A percentile compares a stretch with the other conserved stretches of the same genome.
These are phyloP conservation scores for Troilus luridus DNA, from an alignment of 2,888 invertebrate genomes.

Conservation along the genomic window DNA sequence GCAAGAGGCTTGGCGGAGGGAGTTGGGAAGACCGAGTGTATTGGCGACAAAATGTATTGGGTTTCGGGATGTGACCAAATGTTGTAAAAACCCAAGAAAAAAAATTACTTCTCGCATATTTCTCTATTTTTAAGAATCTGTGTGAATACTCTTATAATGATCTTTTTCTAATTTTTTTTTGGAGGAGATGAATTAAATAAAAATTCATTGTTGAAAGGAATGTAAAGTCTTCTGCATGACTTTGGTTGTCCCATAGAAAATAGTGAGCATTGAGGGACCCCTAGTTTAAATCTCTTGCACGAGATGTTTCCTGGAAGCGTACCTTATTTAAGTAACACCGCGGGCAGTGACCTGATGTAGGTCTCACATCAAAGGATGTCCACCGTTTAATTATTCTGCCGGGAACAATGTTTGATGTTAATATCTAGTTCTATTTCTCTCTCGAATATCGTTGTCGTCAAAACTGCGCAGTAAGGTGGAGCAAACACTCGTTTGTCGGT, in stretches of 20 bases:
- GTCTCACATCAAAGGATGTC: constrained; percentile 28
- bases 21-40: no score
- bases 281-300: background rate
- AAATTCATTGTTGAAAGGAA: no score
- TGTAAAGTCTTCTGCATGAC: no score
- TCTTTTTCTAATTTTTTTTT: no score
- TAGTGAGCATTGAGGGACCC: background rate
- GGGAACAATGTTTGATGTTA: constrained; percentile 42
- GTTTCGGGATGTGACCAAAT: no score
- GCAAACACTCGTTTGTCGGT: background rate
- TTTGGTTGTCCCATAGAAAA: background rate
- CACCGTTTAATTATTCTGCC: constrained; percentile 29
- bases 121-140: no score
- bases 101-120: no score
- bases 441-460: background rate
- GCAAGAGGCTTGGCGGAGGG: no score
- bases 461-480: background rate
- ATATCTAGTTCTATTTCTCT: background rate
- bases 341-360: constrained; percentile 10
- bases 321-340: constrained; percentile 42
- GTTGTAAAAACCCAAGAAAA: no score
- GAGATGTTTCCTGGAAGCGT: background rate
- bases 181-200: no score
- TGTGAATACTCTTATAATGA: no score
- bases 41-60: no score